A percentile compares a stretch with the other conserved stretches of the same genome.
Conservation (phyloP, 2,797 vertebrate genomes). For the Cossypha dichroa region DNA sequence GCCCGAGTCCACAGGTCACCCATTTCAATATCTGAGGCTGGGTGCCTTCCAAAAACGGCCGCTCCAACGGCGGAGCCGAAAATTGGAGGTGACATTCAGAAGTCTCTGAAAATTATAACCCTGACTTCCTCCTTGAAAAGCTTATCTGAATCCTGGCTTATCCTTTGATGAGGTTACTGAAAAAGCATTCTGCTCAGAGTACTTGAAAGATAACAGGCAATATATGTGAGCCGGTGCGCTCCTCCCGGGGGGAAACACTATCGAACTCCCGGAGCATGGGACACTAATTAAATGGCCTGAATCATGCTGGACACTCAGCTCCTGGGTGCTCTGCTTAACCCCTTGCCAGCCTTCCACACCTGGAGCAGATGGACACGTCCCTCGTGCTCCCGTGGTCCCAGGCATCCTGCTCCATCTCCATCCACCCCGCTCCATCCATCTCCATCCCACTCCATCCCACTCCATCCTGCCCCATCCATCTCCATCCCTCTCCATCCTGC, state of each 20-base stretch:
- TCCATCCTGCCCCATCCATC: too few species aligned
- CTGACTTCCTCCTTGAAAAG: constrained; percentile 81
- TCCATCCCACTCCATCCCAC: too few species aligned
- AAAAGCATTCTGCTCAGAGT: constrained; percentile 71
- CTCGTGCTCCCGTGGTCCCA: accelerated
- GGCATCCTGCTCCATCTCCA: background rate
- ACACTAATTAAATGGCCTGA: constrained; percentile 63
- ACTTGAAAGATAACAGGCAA: constrained; percentile 77
- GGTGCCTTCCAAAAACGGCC: constrained; percentile 69
- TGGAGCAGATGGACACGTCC: accelerated
- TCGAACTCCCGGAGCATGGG: constrained; percentile 31
- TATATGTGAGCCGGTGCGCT: constrained; percentile 32
- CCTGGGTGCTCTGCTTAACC: background rate
- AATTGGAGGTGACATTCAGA: constrained; percentile 85
- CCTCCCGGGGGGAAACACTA: constrained; percentile 64
- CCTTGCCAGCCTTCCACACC: background rate
- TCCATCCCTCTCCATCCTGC: too few species aligned
- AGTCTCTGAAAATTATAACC: constrained; percentile 84
- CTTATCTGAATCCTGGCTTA: constrained; percentile 82
- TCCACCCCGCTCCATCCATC: too few species aligned
- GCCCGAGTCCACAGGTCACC: constrained; percentile 71
- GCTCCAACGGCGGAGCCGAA: constrained; percentile 72
- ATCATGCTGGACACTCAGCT: constrained; percentile 11
- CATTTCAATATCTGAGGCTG: constrained; percentile 81
- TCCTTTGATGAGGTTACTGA: constrained; percentile 82